Conservation (phyloP, 2,113 vertebrate genomes). For the Callospermophilus lateralis region DNA sequence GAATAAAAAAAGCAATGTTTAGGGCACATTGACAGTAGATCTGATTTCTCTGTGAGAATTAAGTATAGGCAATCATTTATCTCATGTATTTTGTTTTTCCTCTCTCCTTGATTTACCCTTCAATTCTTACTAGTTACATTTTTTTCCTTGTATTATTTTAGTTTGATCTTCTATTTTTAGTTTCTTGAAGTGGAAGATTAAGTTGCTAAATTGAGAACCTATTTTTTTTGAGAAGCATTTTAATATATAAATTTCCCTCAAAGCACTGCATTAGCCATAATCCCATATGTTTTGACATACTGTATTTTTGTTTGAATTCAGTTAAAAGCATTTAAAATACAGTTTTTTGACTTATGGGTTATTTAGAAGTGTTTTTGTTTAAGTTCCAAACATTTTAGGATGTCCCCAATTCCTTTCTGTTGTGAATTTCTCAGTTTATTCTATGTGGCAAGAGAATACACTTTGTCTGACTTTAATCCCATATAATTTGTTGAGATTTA, state of each 20-base stretch:
- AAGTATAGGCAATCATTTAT: not conserved
- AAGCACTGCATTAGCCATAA: not conserved
- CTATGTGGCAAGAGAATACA: not conserved
- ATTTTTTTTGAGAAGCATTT: not conserved
- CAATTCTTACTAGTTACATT: not conserved
- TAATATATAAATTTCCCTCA: not conserved
- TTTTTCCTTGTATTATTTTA: not conserved
- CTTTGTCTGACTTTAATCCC: not conserved
- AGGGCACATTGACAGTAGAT: not conserved
- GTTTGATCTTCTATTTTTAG: not conserved
- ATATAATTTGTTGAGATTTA: not conserved
- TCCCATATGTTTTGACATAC: not conserved
- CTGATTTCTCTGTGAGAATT: not conserved
- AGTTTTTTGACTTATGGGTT: not conserved
- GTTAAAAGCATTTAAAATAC: not conserved
- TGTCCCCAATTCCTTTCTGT: not conserved
- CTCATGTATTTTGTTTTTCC: not conserved
- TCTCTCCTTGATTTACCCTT: not conserved
- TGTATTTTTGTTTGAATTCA: not conserved
- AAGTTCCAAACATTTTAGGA: not conserved
- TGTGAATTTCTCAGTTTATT: not conserved
- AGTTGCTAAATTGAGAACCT: not conserved
- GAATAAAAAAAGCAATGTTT: constrained; percentile 32
- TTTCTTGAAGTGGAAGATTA: constrained; percentile 1
- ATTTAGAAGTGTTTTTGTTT: not conserved